A percentile compares a stretch with the other conserved stretches of the same genome.
These are phyloP conservation scores for Vulpes ferrilata DNA, from an alignment of 2,113 vertebrate genomes.

Conservation along the genomic window DNA sequence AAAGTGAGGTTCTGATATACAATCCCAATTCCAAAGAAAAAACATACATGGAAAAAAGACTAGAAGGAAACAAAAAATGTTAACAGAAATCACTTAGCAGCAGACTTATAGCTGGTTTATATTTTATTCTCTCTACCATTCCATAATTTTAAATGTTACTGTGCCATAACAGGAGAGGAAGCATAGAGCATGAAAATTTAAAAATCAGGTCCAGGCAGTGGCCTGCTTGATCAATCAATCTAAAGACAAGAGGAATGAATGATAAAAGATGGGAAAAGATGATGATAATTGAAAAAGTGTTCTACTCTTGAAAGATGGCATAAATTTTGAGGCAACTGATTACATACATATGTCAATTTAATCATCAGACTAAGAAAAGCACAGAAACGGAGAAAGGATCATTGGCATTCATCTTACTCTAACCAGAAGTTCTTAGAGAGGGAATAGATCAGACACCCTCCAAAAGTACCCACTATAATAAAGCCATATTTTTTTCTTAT, in stretches of 20 bases:
- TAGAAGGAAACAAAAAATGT: constrained; percentile 15
- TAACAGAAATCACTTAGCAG: background rate
- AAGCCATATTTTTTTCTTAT: background rate
- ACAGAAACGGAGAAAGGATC: background rate
- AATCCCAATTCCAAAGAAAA: constrained; percentile 43
- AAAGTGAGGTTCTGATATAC: background rate
- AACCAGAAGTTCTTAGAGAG: background rate
- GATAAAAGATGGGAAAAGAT: background rate
- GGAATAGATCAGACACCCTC: background rate
- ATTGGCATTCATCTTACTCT: background rate
- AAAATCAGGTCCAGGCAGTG: background rate
- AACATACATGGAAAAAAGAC: background rate
- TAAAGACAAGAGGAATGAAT: background rate
- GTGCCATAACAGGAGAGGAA: background rate
- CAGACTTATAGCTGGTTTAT: background rate
- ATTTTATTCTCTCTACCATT: background rate
- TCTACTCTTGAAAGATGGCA: background rate
- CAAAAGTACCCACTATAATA: background rate
- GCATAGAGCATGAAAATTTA: background rate
- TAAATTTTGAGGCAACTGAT: background rate
- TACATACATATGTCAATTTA: background rate
- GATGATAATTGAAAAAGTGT: background rate
- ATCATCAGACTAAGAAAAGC: background rate
- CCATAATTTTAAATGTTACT: background rate
- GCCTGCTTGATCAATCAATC: background rate